Base-by-base conservation (phyloP, 2,888 invertebrate genomes). In the Trichopoda pennipes region DNA sequence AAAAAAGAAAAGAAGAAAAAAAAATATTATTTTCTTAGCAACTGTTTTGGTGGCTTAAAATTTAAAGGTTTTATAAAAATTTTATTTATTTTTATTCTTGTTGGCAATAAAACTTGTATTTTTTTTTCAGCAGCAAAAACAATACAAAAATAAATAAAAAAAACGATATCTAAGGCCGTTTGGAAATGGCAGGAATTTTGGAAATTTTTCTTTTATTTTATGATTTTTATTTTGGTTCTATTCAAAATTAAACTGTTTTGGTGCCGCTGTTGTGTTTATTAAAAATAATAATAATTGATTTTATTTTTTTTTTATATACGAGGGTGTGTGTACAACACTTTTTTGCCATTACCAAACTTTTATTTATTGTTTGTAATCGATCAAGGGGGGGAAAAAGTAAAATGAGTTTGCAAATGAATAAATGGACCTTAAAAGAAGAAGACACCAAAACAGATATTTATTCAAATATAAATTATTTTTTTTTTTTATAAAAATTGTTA, bases 111-210 rank as follows among this genome's bases (percentile, higher is more conserved):
- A 92, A 93, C 92, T 72, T n/a, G n/a, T n/a, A n/a, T n/a, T n/a
- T n/a, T n/a, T 78, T 64, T 49, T 58, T 61, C 32, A 68, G 69
- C 42, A 63, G 47, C 66, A 63, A 80, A 80, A 84, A 85, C 85
- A 84, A 83, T 81, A 86, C 85, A 85, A 86, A 87, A 86, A 75
- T 85, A 84, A 73, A 81, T 72, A 44, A 63, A 69, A 76, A 72
- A 47, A 69, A 79, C 78, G 70, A 73, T 86, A 87, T 88, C 87
- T 87, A 85, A 87, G 88, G 88, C 88, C 94, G 94, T 94, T 94
- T 93, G 94, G 94, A 93, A 93, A 93, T 93, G 93, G 94, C 93
- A 88, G 85, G 66, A 55, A 44, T 53, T 73, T 56, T 74, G 60
- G 66, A 60, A 58, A 60, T 51, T 72, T 70, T 35, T 55, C 21